Base-by-base conservation (phyloP, 2,797 vertebrate species). In the Notamacropus eugenii region DNA sequence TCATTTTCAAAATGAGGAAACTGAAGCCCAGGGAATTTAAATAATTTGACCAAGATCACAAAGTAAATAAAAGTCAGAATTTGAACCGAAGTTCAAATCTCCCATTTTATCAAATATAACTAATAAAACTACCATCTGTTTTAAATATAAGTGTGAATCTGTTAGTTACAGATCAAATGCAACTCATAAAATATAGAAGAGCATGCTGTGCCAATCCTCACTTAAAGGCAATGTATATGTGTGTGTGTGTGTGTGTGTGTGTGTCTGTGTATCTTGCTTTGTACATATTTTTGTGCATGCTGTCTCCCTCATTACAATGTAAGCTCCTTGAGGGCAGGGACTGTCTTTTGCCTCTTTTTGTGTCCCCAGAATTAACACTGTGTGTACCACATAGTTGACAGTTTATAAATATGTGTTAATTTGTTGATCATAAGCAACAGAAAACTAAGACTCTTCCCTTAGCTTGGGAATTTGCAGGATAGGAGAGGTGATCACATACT, bases 1-100 rank as follows among this genome's bases (percentile, higher is more conserved):
- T 96, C 19, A 92, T 58, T 92, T 97, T 96, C 34, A 14, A 94
- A 14, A 50, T 92, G 58, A 82, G 87, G 92, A 92, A 90, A 34
- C 9, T 34, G 54, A 11, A 11, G 31, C 16, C 54, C 40, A 92
- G 54, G 12, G 8, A 90, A 62, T 74, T 92, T 92, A 62, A 28
- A 94, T 55, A 59, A 93, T 92, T 94, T 93, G 90, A 94, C 27
- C n/a, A 82, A 1, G 40, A 1, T 87, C n/a, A 92, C 34, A 92
- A 57, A 91, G 2, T 31, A 82, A 91, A 57, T 8, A 55, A 13
- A 46, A 46, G 10, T 87, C 28, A 90, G 90, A n/a, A 92, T 62
- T 96, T 94, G 10, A 54, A 93, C 6, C 62, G n/a, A 59, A 19
- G 34, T 67, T 19, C 62, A 16, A n/a, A 6, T 62, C 3, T 62